phyloP scores from a whole-genome alignment of 1,140 invertebrate genomes.

The Sesamia nonagrioides region DNA sequence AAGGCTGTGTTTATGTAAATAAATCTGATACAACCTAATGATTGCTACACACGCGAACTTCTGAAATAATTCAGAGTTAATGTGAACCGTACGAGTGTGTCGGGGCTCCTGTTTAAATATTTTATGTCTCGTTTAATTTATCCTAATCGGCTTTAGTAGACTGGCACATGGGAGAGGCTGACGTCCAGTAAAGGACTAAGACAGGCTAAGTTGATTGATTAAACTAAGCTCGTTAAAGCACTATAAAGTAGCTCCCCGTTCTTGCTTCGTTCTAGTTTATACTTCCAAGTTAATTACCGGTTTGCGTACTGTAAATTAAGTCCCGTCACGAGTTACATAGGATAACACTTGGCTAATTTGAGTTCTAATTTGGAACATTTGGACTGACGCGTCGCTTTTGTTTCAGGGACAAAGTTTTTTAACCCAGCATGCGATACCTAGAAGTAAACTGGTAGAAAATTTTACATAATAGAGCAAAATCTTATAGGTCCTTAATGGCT shows the following conservation, averaged over 20 bases:
- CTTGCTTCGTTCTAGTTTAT: neutral
- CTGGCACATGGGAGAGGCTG: too few relatives aligned
- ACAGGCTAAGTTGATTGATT: too few relatives aligned
- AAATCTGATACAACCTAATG: slow-evolving; percentile 44
- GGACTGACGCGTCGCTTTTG: too few relatives aligned
- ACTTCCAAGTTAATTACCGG: neutral
- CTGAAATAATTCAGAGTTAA: slow-evolving; percentile 11
- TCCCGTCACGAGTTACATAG: neutral
- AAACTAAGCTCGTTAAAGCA: neutral
- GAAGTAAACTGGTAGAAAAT: too few relatives aligned
- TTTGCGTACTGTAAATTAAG: neutral
- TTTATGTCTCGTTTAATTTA: slow-evolving; percentile 8
- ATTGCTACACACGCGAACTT: slow-evolving; percentile 41
- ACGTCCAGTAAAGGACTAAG: too few relatives aligned
- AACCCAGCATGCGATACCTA: too few relatives aligned
- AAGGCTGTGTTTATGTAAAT: slow-evolving; percentile 50
- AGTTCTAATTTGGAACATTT: too few relatives aligned
- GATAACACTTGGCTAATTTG: neutral
- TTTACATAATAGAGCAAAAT: too few relatives aligned
- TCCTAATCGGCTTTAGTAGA: neutral
- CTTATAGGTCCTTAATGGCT: too few relatives aligned
- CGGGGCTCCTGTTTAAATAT: neutral
- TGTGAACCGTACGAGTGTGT: neutral
- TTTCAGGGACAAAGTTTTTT: too few relatives aligned
- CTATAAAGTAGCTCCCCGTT: too few relatives aligned